These are phyloP conservation scores for Spicauda simplicius DNA, from an alignment of 2,888 invertebrate genomes.

Conservation along the genomic window DNA sequence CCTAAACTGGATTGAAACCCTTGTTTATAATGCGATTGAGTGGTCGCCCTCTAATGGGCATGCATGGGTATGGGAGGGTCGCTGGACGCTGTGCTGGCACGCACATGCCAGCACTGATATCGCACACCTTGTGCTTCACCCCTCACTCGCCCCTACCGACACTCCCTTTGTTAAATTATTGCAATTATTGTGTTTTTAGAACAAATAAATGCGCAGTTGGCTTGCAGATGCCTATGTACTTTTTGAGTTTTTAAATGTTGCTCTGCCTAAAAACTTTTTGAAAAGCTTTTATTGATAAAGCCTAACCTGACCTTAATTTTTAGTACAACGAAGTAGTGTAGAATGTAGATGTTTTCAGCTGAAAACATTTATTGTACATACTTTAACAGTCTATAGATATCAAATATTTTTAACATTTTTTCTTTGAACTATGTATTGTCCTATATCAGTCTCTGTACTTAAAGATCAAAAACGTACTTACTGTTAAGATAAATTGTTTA, in stretches of 20 bases:
- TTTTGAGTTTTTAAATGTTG: neutral
- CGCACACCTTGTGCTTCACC: conserved; percentile 81
- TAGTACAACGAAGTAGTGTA: too few species aligned
- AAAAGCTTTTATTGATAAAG: too few species aligned
- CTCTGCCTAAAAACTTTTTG: neutral
- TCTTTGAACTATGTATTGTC: too few species aligned
- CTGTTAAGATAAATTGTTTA: too few species aligned
- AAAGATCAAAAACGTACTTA: too few species aligned
- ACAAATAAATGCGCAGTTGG: conserved; percentile 28
- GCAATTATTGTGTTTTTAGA: conserved; percentile 44
- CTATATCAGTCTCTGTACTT: too few species aligned
- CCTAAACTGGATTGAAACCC: conserved; percentile 27
- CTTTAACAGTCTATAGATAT: too few species aligned
- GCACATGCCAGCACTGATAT: conserved; percentile 78
- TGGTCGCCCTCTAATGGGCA: conserved; percentile 33
- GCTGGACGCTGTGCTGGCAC: conserved; percentile 72
- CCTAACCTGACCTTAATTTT: too few species aligned
- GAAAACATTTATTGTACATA: too few species aligned
- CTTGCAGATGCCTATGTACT: neutral
- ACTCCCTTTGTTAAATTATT: conserved; percentile 49
- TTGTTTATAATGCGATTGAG: conserved; percentile 35
- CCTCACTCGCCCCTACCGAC: conserved; percentile 65
- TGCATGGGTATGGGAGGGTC: conserved; percentile 49
- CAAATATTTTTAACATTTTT: too few species aligned
- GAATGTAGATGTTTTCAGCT: too few species aligned